phyloP scores from a whole-genome alignment of 2,797 vertebrate genomes.

The Epinephelus coioides region DNA sequence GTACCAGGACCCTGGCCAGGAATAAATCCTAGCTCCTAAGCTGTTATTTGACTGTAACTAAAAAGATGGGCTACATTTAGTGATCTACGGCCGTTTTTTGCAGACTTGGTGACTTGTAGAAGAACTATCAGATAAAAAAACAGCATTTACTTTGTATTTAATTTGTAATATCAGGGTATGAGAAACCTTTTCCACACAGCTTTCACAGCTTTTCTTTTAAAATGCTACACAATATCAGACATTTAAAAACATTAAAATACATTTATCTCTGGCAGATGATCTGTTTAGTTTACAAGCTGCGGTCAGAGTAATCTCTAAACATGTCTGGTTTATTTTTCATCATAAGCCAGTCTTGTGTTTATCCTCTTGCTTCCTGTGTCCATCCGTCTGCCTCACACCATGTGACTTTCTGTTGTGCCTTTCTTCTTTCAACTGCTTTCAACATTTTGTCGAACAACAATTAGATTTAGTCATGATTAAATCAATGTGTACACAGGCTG shows the following conservation, averaged over 20 bases:
- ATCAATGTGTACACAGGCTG: conserved; percentile 1
- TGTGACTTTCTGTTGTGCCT: conserved; percentile 34
- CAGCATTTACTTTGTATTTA: conserved; percentile 3
- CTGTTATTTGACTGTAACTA: conserved; percentile 23
- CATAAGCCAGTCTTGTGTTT: conserved; percentile 28
- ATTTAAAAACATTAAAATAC: neutral
- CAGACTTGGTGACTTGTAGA: conserved; percentile 10
- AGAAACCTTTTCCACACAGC: neutral
- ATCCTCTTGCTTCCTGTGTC: conserved; percentile 28
- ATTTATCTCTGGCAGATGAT: neutral
- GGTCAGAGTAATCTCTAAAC: neutral
- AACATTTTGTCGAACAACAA: conserved; percentile 37
- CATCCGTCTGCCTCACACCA: conserved; percentile 19
- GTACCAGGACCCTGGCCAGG: conserved; percentile 25
- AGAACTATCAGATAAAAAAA: neutral
- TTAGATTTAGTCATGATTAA: conserved; percentile 32
- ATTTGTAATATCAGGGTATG: neutral
- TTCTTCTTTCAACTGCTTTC: neutral
- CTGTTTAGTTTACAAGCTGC: neutral
- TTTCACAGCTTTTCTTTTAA: neutral
- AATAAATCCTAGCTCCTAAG: conserved; percentile 17
- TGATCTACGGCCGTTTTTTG: neutral
- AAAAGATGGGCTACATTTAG: conserved; percentile 26
- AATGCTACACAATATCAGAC: neutral
- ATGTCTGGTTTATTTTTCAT: conserved; percentile 30